Evolutionary conservation across 2,797 vertebrate species (phyloP).

Genomic region (Lutjanus argentimaculatus): DNA sequence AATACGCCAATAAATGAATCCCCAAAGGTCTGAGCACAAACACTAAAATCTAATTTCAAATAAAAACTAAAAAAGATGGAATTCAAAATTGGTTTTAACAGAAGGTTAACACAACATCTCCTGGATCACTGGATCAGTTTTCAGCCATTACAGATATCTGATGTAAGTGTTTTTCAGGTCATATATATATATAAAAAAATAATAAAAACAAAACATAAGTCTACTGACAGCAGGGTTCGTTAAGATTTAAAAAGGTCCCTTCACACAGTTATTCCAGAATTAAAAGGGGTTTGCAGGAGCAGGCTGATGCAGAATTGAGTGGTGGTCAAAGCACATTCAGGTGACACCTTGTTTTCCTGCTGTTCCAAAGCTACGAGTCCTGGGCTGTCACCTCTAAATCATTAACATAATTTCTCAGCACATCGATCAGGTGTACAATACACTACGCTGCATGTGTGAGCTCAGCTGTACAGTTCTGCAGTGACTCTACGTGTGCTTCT

Average conservation of each 20-base stretch:
- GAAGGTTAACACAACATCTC: slow-evolving; percentile 11
- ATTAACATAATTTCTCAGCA: slow-evolving; percentile 31
- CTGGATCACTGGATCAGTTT: slow-evolving; percentile 1
- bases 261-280: slow-evolving; percentile 36
- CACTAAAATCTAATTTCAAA: slow-evolving; percentile 27
- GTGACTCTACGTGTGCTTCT: slow-evolving; percentile 26
- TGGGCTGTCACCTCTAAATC: slow-evolving; percentile 43
- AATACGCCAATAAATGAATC: slow-evolving; percentile 4
- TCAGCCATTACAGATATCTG: background rate
- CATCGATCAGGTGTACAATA: slow-evolving; percentile 15
- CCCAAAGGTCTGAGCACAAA: background rate
- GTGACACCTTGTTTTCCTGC: slow-evolving; percentile 29
- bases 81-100: slow-evolving; percentile 12
- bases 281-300: slow-evolving; percentile 32
- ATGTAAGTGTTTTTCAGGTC: slow-evolving; percentile 4
- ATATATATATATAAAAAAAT: slow-evolving; percentile 11
- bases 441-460: slow-evolving; percentile 34
- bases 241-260: slow-evolving; percentile 54
- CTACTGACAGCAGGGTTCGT: slow-evolving; percentile 30
- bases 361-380: slow-evolving; percentile 24
- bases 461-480: slow-evolving; percentile 36
- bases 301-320: slow-evolving; percentile 31
- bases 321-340: slow-evolving; percentile 33
- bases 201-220: slow-evolving; percentile 2
- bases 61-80: slow-evolving; percentile 1